A percentile compares a stretch with the other conserved stretches of the same genome.
phyloP scores from a whole-genome alignment of 2,113 vertebrate species.

The Anolis carolinensis region DNA sequence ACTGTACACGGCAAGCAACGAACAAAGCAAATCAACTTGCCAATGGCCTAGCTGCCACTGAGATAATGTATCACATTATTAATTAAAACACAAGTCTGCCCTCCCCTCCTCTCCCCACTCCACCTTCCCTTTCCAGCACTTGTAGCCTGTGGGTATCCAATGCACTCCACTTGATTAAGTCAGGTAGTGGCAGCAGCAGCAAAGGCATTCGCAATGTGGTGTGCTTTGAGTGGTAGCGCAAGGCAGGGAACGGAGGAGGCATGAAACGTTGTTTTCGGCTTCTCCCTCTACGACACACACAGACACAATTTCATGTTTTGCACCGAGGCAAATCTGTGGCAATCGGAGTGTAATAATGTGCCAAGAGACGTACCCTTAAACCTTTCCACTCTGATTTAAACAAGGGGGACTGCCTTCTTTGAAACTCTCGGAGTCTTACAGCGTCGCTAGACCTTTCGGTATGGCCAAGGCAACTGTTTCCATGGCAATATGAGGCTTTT shows the following conservation, averaged over 20 bases:
- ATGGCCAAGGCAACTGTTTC: constrained; percentile 58
- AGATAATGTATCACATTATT: constrained; percentile 90
- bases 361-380: constrained; percentile 14
- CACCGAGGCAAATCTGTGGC: constrained; percentile 74
- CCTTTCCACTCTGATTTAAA: constrained; percentile 34
- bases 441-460: constrained; percentile 58
- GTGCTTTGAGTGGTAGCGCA: constrained; percentile 74
- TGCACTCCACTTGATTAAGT: constrained; percentile 98
- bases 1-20: constrained; percentile 91
- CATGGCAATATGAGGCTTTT: constrained; percentile 52
- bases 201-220: constrained; percentile 68
- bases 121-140: constrained; percentile 52
- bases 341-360: constrained; percentile 51
- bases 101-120: constrained; percentile 52
- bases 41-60: constrained; percentile 86
- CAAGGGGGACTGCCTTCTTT: constrained; percentile 56
- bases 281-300: constrained; percentile 65
- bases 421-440: constrained; percentile 32
- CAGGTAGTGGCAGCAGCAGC: constrained; percentile 86
- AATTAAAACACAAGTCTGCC: constrained; percentile 98
- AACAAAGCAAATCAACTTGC: constrained; percentile 84
- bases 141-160: constrained; percentile 94
- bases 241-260: constrained; percentile 80
- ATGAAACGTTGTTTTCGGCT: constrained; percentile 87
- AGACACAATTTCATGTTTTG: constrained; percentile 71